Evolutionary conservation across 2,888 invertebrate genomes (phyloP).

Genomic region (Ochropacha duplaris): DNA sequence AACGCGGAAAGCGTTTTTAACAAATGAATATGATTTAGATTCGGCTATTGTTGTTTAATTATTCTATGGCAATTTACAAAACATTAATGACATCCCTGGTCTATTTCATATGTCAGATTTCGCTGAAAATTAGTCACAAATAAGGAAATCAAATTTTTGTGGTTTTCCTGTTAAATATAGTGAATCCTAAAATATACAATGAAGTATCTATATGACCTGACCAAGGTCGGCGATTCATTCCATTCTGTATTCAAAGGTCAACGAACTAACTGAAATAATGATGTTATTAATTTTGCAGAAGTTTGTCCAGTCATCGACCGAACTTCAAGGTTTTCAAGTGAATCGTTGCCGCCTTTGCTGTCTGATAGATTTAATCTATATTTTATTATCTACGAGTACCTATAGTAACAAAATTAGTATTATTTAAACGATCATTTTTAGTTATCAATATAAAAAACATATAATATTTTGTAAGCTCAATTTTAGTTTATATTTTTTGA

Average conservation of each 20-base stretch:
- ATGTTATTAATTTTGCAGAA: constrained; percentile 54
- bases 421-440: too few relatives aligned
- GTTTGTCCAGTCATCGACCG: constrained; percentile 21
- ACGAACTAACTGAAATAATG: constrained; percentile 49
- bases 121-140: not conserved
- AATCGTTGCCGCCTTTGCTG: not conserved
- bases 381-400: too few relatives aligned
- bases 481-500: too few relatives aligned
- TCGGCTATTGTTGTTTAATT: too few relatives aligned
- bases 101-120: not conserved
- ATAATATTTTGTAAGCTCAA: too few relatives aligned
- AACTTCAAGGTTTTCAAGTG: constrained; percentile 10
- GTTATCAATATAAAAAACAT: too few relatives aligned
- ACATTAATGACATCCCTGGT: not conserved
- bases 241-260: constrained; percentile 36
- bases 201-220: constrained; percentile 49
- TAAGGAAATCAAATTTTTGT: not conserved
- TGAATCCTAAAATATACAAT: constrained; percentile 12
- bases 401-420: too few relatives aligned
- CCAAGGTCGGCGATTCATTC: constrained; percentile 44
- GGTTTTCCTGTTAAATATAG: not conserved
- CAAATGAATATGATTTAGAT: too few relatives aligned
- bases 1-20: too few relatives aligned
- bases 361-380: not conserved
- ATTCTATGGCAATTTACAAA: not conserved